A percentile compares a stretch with the other conserved stretches of the same genome.
Evolutionary conservation across 2,797 vertebrate species (phyloP).

Genomic region (Argya squamiceps): DNA sequence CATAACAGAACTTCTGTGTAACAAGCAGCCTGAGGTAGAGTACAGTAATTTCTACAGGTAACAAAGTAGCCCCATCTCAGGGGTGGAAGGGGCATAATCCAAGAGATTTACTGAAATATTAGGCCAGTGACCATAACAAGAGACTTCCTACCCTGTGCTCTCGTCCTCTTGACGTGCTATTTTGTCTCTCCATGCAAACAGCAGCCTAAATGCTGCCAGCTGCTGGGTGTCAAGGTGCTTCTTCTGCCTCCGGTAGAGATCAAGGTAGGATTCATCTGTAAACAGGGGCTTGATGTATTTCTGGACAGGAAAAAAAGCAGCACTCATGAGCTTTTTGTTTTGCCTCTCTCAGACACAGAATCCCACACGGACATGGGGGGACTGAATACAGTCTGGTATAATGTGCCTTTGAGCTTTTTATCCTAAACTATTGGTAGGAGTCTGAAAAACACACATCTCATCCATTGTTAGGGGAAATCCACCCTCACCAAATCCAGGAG

Average conservation of each 20-base stretch:
- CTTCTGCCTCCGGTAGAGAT: constrained; percentile 92
- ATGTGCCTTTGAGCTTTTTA: background rate
- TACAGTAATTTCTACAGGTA: background rate
- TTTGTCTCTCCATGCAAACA: constrained; percentile 94
- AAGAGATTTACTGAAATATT: background rate
- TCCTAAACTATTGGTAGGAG: background rate
- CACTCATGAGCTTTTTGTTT: background rate
- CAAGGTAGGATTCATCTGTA: constrained; percentile 92
- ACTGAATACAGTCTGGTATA: background rate
- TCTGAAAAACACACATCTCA: background rate
- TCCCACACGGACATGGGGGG: fast-evolving
- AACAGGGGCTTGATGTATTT: constrained; percentile 94
- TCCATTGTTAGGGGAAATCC: background rate
- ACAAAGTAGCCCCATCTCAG: background rate
- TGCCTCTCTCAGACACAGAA: background rate
- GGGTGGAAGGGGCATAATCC: background rate
- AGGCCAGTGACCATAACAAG: background rate
- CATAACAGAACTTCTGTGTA: background rate
- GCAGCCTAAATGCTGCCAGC: constrained; percentile 88
- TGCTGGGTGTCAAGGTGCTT: constrained; percentile 93
- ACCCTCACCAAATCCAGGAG: background rate
- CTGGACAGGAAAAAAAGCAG: constrained; percentile 68
- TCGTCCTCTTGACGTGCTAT: constrained; percentile 92
- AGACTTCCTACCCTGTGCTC: constrained; percentile 88
- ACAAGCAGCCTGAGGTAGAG: background rate